These are phyloP conservation scores for Pterostichus madidus DNA, from an alignment of 2,888 invertebrate genomes.

Conservation along the genomic window DNA sequence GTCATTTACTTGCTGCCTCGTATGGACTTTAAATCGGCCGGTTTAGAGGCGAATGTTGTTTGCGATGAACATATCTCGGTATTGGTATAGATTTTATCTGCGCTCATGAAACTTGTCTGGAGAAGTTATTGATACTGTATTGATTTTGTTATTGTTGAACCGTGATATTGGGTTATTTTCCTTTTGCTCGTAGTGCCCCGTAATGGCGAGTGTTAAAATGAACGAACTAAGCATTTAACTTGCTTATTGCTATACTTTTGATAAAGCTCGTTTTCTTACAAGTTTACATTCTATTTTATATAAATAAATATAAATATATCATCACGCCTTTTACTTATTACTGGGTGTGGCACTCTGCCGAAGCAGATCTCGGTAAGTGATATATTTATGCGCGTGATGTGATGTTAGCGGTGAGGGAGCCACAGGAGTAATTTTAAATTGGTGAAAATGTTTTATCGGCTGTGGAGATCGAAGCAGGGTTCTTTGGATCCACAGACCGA, in stretches of 20 bases:
- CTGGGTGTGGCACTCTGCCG: too few species aligned
- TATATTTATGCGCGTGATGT: too few species aligned
- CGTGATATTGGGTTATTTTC: conserved; percentile 42
- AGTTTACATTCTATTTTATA: neutral
- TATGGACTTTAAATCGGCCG: neutral
- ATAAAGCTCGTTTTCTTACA: neutral
- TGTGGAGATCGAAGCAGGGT: too few species aligned
- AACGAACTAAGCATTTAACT: conserved; percentile 38
- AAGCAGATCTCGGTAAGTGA: too few species aligned
- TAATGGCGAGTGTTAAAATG: conserved; percentile 44
- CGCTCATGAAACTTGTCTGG: conserved; percentile 33
- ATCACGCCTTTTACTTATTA: too few species aligned
- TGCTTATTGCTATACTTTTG: conserved; percentile 35
- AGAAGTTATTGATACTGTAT: conserved; percentile 49
- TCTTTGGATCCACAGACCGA: too few species aligned
- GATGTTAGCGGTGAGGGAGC: too few species aligned
- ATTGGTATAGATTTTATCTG: conserved; percentile 37
- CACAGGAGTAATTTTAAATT: too few species aligned
- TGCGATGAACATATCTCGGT: conserved; percentile 5
- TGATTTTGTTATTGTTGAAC: conserved; percentile 48
- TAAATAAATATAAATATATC: too few species aligned
- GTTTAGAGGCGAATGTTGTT: neutral
- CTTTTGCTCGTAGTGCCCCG: conserved; percentile 3
- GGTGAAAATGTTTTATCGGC: too few species aligned
- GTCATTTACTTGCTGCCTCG: neutral